A percentile compares a stretch with the other conserved stretches of the same genome.
Conservation (phyloP, 2,888 invertebrate genomes). For the Acheta domesticus region DNA sequence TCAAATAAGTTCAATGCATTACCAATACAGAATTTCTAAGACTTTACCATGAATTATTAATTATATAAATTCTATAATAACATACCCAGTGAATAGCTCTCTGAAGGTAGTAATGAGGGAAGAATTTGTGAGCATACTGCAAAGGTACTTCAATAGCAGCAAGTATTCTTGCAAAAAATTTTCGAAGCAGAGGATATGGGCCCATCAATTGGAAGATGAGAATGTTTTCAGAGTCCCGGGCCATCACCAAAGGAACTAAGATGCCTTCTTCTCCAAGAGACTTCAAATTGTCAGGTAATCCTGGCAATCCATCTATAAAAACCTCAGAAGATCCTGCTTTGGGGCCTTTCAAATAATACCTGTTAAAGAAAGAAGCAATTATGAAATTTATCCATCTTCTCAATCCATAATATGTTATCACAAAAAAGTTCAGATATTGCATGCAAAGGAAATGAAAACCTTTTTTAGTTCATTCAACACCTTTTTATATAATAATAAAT, state of each 20-base stretch:
- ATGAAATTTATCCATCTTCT: neutral
- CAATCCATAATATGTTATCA: no score
- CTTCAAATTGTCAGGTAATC: constrained; percentile 64
- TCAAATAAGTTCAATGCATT: no score
- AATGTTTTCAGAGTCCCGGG: constrained; percentile 59
- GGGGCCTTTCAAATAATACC: constrained; percentile 73
- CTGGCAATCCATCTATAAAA: constrained; percentile 79
- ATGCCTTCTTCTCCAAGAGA: constrained; percentile 62
- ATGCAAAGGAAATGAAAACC: no score
- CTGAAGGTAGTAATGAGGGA: constrained; percentile 64
- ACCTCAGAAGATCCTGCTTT: constrained; percentile 76
- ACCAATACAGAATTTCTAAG: no score
- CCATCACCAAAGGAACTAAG: constrained; percentile 58
- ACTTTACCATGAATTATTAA: no score
- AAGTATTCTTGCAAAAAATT: constrained; percentile 60
- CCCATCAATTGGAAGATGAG: constrained; percentile 54
- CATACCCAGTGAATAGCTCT: constrained; percentile 60
- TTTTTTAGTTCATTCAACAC: no score
- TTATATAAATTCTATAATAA: constrained; percentile 33
- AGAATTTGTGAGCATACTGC: constrained; percentile 58
- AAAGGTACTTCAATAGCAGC: constrained; percentile 62
- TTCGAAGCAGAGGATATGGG: constrained; percentile 62
- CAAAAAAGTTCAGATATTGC: no score
- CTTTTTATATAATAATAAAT: no score
- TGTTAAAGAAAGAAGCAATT: constrained; percentile 37